Conservation (phyloP, 2,888 invertebrate species). For the Cetonia aurata region DNA sequence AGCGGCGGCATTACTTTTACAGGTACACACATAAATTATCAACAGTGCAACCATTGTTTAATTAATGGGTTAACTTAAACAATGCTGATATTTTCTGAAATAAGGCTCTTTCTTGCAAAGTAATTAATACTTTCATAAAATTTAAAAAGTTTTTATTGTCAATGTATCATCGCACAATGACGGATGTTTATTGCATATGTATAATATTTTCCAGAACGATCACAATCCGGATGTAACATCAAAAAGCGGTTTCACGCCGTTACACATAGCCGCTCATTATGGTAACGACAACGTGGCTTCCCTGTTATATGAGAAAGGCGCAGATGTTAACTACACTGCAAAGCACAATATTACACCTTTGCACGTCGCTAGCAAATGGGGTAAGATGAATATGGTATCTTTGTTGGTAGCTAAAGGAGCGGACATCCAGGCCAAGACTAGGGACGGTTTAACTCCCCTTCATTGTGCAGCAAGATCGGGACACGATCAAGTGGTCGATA, state of each 20-base stretch:
- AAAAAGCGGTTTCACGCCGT: slow-evolving; percentile 97
- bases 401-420: slow-evolving; percentile 90
- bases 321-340: slow-evolving; percentile 95
- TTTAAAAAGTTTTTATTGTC: too few relatives aligned
- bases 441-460: slow-evolving; percentile 95
- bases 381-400: slow-evolving; percentile 92
- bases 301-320: slow-evolving; percentile 89
- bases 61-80: too few relatives aligned
- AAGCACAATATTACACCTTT: slow-evolving; percentile 98
- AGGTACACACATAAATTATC: slow-evolving; percentile 68
- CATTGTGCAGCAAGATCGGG: slow-evolving; percentile 98
- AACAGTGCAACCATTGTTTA: not conserved
- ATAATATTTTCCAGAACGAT: slow-evolving; percentile 75
- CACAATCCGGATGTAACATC: slow-evolving; percentile 97
- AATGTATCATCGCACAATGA: too few relatives aligned
- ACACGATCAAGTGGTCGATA: slow-evolving; percentile 93
- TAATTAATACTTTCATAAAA: too few relatives aligned
- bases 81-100: too few relatives aligned
- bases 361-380: slow-evolving; percentile 99
- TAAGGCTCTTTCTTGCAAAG: too few relatives aligned
- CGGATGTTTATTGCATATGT: too few relatives aligned
- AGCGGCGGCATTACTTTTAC: slow-evolving; percentile 91
- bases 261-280: slow-evolving; percentile 99
- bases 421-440: slow-evolving; percentile 91
- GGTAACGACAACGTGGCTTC: slow-evolving; percentile 95